A percentile compares a stretch with the other conserved stretches of the same genome.
phyloP scores from a whole-genome alignment of 2,888 invertebrate species.

The Tetanocera ferruginea region DNA sequence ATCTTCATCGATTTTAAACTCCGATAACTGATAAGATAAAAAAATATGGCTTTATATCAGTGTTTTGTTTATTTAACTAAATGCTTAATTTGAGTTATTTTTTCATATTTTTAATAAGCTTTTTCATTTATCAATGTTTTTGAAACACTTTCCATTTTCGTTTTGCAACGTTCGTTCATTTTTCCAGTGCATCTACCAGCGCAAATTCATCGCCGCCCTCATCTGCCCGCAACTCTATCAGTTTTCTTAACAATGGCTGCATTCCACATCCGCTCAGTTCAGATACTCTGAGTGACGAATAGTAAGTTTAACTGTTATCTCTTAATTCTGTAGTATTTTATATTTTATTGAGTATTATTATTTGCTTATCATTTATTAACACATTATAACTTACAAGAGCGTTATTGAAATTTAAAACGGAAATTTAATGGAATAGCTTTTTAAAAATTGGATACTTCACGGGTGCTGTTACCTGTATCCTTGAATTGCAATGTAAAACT shows the following conservation, averaged over 20 bases:
- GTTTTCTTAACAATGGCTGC: slow-evolving; percentile 54
- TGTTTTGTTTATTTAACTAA: too few relatives aligned
- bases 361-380: neutral
- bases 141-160: neutral
- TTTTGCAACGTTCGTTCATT: neutral
- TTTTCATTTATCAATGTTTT: too few relatives aligned
- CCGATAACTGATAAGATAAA: too few relatives aligned
- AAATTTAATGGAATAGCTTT: too few relatives aligned
- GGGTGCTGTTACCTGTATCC: too few relatives aligned
- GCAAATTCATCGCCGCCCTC: slow-evolving; percentile 39
- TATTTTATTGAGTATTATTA: slow-evolving; percentile 6
- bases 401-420: too few relatives aligned
- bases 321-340: neutral
- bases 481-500: too few relatives aligned
- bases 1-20: too few relatives aligned
- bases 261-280: slow-evolving; percentile 58
- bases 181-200: slow-evolving; percentile 14
- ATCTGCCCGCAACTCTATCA: slow-evolving; percentile 48
- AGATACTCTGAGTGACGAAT: slow-evolving; percentile 62
- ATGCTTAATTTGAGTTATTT: too few relatives aligned
- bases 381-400: neutral
- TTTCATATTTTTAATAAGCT: too few relatives aligned
- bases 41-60: too few relatives aligned
- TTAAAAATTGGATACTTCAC: too few relatives aligned
- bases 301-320: slow-evolving; percentile 56